Percentiles rank a stretch among this genome's conserved stretches.
These are phyloP conservation scores for Cecropterus lyciades DNA, from an alignment of 1,140 invertebrate genomes.

Conservation along the genomic window DNA sequence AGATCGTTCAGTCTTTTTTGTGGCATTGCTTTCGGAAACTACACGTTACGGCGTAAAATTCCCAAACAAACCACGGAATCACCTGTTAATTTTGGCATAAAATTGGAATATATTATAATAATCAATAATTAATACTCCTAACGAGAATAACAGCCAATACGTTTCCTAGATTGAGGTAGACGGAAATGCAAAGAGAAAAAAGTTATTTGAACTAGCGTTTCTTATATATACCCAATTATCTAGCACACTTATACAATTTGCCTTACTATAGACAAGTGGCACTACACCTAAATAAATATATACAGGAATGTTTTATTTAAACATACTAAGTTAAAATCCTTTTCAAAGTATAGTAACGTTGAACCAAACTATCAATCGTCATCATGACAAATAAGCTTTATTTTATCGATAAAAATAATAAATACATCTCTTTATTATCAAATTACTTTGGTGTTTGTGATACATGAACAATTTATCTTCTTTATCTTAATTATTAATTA, in stretches of 20 bases:
- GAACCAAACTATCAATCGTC: too few species aligned
- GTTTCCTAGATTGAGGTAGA: conserved; percentile 50
- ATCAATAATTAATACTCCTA: conserved; percentile 15
- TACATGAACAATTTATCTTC: too few species aligned
- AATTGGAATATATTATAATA: conserved; percentile 17
- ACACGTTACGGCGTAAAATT: conserved; percentile 12
- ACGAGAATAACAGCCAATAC: conserved; percentile 29
- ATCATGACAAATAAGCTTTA: too few species aligned
- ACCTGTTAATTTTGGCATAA: conserved; percentile 34
- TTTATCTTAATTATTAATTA: too few species aligned
- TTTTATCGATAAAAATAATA: too few species aligned
- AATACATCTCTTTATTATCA: too few species aligned
- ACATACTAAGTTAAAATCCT: conserved; percentile 2
- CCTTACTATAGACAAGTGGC: conserved; percentile 10
- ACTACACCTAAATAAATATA: conserved; percentile 40
- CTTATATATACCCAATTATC: conserved; percentile 18
- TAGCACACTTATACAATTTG: conserved; percentile 27
- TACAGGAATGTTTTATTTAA: conserved; percentile 60
- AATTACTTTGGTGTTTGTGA: too few species aligned
- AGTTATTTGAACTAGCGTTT: conserved; percentile 8
- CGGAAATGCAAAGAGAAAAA: conserved; percentile 47
- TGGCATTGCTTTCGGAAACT: conserved; percentile 43
- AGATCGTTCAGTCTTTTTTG: conserved; percentile 54
- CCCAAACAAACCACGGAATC: conserved; percentile 2
- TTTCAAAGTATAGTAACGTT: too few species aligned